phyloP scores from a whole-genome alignment of 2,797 vertebrate genomes.

The Psittacula echo region DNA sequence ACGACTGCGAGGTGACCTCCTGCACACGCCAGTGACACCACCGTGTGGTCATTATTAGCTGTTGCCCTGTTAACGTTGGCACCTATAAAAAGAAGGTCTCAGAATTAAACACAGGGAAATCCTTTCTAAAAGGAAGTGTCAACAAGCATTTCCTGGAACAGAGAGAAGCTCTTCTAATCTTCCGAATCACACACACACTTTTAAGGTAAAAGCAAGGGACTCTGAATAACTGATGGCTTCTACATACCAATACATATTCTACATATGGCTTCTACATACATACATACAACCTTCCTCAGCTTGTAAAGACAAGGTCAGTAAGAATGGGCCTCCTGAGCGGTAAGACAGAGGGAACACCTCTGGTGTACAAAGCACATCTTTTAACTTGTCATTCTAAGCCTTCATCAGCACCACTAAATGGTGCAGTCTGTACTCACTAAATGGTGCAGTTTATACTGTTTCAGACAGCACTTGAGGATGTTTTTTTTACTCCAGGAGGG shows the following conservation, averaged over 20 bases:
- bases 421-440: not conserved
- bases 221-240: not conserved
- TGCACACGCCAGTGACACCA: constrained; percentile 96
- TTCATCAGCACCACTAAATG: not conserved
- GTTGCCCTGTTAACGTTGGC: constrained; percentile 98
- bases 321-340: not conserved
- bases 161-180: not conserved
- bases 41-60: constrained; percentile 98
- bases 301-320: not conserved
- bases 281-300: not conserved
- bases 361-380: not conserved
- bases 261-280: not conserved
- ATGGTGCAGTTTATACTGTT: not conserved
- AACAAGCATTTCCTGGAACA: not conserved
- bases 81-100: constrained; percentile 78
- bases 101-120: not conserved
- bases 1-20: constrained; percentile 98
- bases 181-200: not conserved
- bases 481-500: not conserved
- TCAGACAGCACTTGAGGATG: not conserved
- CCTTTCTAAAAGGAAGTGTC: not conserved
- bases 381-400: not conserved
- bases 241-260: not conserved
- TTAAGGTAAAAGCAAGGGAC: not conserved
- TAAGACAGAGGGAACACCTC: not conserved